phyloP scores from a whole-genome alignment of 2,797 vertebrate genomes.

The Sylvia borin region DNA sequence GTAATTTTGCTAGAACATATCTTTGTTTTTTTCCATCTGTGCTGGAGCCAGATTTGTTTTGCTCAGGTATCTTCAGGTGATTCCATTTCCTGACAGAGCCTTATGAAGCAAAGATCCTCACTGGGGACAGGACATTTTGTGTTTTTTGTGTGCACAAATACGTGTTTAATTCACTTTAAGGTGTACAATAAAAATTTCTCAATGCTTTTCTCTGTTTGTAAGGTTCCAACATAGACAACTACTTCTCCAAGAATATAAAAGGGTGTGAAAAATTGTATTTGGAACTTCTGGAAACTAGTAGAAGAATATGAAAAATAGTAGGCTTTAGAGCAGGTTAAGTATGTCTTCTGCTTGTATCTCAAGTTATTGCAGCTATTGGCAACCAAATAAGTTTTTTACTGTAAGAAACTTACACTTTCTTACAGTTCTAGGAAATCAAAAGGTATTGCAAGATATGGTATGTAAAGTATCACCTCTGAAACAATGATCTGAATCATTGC shows the following conservation, averaged over 20 bases:
- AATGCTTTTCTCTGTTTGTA: not conserved
- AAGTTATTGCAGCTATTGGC: not conserved
- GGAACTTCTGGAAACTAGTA: not conserved
- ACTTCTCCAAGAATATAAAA: not conserved
- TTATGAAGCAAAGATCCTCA: not conserved
- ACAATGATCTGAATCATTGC: not conserved
- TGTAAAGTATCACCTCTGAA: not conserved
- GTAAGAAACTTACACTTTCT: not conserved
- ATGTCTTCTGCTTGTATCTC: not conserved
- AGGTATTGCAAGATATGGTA: not conserved
- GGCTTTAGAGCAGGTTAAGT: not conserved
- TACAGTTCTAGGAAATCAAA: not conserved
- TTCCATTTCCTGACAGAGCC: not conserved
- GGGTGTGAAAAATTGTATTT: rapidly evolving
- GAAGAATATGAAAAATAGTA: not conserved
- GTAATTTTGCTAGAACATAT: not conserved
- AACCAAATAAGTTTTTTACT: not conserved
- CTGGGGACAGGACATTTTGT: not conserved
- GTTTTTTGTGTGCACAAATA: not conserved
- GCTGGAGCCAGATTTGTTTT: not conserved
- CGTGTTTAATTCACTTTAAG: not conserved
- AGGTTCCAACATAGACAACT: not conserved
- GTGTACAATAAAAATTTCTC: not conserved
- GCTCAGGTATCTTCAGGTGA: not conserved
- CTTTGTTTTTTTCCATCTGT: not conserved